Evolutionary conservation across 2,113 vertebrate species (phyloP).

Genomic region (Puma concolor): DNA sequence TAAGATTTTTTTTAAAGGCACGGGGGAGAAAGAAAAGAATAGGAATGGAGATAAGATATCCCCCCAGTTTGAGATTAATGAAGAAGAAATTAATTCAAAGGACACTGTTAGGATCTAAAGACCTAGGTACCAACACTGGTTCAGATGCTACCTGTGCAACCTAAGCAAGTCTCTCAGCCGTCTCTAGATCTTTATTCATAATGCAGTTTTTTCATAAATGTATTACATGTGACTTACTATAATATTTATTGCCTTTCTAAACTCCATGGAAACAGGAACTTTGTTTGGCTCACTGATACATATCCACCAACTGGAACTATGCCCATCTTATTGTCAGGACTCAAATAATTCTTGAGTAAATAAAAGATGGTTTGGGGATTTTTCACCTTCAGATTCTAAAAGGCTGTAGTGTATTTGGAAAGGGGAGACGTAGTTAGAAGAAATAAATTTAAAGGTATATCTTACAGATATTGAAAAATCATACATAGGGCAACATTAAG

Average conservation of each 20-base stretch:
- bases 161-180: not conserved
- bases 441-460: not conserved
- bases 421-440: not conserved
- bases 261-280: not conserved
- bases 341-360: constrained; percentile 7
- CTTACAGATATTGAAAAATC: not conserved
- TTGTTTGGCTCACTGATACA: not conserved
- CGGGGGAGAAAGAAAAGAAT: not conserved
- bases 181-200: not conserved
- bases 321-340: not conserved
- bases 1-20: not conserved
- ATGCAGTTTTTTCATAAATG: not conserved
- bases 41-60: not conserved
- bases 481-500: not conserved
- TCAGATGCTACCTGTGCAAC: not conserved
- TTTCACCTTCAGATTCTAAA: constrained; percentile 29
- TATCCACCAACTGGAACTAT: not conserved
- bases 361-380: not conserved
- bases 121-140: not conserved
- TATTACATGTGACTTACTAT: not conserved
- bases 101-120: not conserved
- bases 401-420: not conserved
- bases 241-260: not conserved
- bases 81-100: constrained; percentile 44
- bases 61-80: not conserved